Evolutionary conservation across 2,797 vertebrate genomes (phyloP), one percentile per base, ranked within the genome.

Genomic region (Acanthurus lineatus): DNA sequence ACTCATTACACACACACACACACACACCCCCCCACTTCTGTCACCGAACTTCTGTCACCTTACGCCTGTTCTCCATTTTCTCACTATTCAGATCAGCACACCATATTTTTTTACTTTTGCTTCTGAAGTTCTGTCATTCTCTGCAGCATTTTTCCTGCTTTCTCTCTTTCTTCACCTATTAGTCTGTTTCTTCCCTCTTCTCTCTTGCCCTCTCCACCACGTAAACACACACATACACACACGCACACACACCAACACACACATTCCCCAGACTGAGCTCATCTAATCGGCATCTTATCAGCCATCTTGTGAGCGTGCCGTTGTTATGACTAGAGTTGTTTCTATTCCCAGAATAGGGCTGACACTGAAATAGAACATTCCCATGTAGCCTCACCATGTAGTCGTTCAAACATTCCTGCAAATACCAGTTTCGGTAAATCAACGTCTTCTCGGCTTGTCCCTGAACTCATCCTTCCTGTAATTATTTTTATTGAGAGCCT

Each of bases 301-400:
- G 86, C 74, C 85, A 83, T 90, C 88, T 88, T 81, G 84, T 61
- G 79, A 93, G 86, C 79, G 74, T 86, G 90, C 84, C 69, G 19
- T 86, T 94, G 92, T 94, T 94, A 91, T 94, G 93, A 91, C 92
- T 90, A 40, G 81, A 73, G 80, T 75, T 82, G 88, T 90, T 92
- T 91, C 89, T 90, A 76, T 91, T 92, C 88, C 89, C 89, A 91
- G 89, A 89, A 92, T 73, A 83, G 86, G 73, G 59, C 78, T 59
- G 83, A 91, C 85, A 85, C 92, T 86, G 76, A 94, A 94, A 93
- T 92, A 92, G 91, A 91, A 91, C 88, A 87, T 92, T 92, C 89
- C 79, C 84, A 79, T 78, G 69, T 10, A 85, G 38, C 65, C 48
- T 58, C 63, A 66, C 22, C 12, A 0, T 58, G 66, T 17, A 48